phyloP scores from a whole-genome alignment of 2,797 vertebrate genomes.

The Enteromius thamalakanensis region DNA sequence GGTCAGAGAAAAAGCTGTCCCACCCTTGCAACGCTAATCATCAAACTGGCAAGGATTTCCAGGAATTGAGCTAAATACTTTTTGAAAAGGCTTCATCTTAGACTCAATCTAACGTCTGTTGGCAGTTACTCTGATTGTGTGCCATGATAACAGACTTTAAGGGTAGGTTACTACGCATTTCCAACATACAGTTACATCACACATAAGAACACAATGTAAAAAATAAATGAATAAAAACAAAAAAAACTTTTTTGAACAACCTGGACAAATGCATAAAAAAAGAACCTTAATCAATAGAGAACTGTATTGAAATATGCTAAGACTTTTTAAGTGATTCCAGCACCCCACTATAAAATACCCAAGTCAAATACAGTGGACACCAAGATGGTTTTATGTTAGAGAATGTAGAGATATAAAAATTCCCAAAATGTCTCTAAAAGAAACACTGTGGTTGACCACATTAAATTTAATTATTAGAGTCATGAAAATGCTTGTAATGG shows the following conservation, averaged over 20 bases:
- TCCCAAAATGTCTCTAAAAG: slow-evolving; percentile 5
- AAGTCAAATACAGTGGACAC: not conserved
- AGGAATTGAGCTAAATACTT: slow-evolving; percentile 46
- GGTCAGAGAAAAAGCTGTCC: slow-evolving; percentile 22
- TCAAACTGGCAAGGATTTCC: slow-evolving; percentile 38
- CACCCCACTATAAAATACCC: not conserved
- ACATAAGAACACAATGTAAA: not conserved
- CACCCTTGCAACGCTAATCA: slow-evolving; percentile 30
- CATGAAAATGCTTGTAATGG: slow-evolving; percentile 22
- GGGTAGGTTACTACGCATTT: slow-evolving; percentile 8
- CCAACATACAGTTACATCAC: slow-evolving; percentile 11
- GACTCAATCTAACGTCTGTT: slow-evolving; percentile 33
- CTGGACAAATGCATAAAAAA: not conserved
- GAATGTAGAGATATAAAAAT: slow-evolving; percentile 25
- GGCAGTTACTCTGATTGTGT: slow-evolving; percentile 26
- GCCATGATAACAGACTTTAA: not conserved
- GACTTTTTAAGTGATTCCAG: not conserved
- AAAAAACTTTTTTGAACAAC: not conserved
- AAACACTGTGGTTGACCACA: slow-evolving; percentile 39
- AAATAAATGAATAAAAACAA: not conserved
- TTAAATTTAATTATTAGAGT: slow-evolving; percentile 30
- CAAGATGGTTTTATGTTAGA: not conserved
- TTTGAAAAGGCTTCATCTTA: slow-evolving; percentile 11
- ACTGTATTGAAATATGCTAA: not conserved
- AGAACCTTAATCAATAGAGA: not conserved